Percentiles rank a stretch among this genome's conserved stretches.
Conservation (phyloP, 2,888 invertebrate genomes). For the Pristionchus maxplancki region DNA sequence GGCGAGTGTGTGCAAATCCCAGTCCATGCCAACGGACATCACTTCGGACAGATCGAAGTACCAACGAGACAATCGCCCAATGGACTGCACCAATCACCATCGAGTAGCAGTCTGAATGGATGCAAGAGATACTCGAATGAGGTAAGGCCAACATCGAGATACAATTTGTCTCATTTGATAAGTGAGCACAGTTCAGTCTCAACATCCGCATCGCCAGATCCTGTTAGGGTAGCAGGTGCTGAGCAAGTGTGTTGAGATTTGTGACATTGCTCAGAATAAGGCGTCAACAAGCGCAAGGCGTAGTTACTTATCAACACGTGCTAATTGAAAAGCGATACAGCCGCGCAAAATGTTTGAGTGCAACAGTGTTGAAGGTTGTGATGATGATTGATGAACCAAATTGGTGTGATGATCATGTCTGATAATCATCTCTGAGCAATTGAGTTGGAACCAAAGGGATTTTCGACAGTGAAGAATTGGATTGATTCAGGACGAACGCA, state of each 20-base stretch:
- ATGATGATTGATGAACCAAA: not conserved
- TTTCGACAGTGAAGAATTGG: not conserved
- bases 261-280: not conserved
- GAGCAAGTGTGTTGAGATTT: not conserved
- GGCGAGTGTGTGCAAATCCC: constrained; percentile 56
- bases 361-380: not conserved
- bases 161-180: no score
- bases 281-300: not conserved
- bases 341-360: not conserved
- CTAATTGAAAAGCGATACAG: not conserved
- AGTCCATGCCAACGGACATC: not conserved
- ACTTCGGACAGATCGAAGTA: not conserved
- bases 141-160: not conserved
- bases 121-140: constrained; percentile 50
- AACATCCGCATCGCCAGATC: not conserved
- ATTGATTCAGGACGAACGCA: not conserved
- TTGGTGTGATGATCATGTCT: not conserved
- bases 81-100: constrained; percentile 36
- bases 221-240: not conserved
- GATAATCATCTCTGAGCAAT: not conserved
- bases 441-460: not conserved
- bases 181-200: not conserved
- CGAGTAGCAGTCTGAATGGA: constrained; percentile 39
- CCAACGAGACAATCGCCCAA: not conserved
- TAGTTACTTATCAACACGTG: not conserved